Evolutionary conservation across 2,113 vertebrate genomes (phyloP), one percentile per base, ranked within the genome.

Genomic region (Cavia porcellus): DNA sequence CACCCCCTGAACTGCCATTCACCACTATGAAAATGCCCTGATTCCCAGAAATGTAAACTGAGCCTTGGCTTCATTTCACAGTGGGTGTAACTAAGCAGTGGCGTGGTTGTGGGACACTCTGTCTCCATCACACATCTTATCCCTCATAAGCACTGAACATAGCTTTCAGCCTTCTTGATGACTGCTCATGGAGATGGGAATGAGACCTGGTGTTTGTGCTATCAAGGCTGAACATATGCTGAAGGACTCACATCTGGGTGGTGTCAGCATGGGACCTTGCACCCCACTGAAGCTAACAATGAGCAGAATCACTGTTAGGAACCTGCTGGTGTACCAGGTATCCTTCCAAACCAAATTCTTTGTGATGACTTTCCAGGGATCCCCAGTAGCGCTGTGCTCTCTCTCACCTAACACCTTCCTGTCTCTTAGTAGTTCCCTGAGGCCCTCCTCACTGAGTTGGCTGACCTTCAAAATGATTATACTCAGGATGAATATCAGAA

Each of bases 371-470:
- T 72, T 38, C 70, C 70, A 72, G n/a, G n/a, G 70, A 17, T 72
- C 19, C 19, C n/a, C n/a, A 38, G 10, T 38, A 3, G 1, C 19
- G 38, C 38, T 2, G 4, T 4, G n/a, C n/a, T n/a, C n/a, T n/a
- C n/a, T n/a, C n/a, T n/a, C n/a, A n/a, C n/a, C n/a, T n/a, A n/a
- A n/a, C n/a, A n/a, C n/a, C n/a, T n/a, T n/a, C n/a, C n/a, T n/a
- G n/a, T n/a, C n/a, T n/a, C n/a, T n/a, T n/a, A n/a, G n/a, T n/a
- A n/a, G n/a, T n/a, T n/a, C n/a, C n/a, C n/a, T n/a, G n/a, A n/a
- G n/a, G n/a, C n/a, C n/a, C n/a, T n/a, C n/a, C n/a, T n/a, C n/a
- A n/a, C n/a, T n/a, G n/a, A n/a, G n/a, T n/a, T n/a, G n/a, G n/a
- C n/a, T n/a, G n/a, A n/a, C n/a, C n/a, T n/a, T n/a, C n/a, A n/a